Evolutionary conservation across 2,113 vertebrate species (phyloP).

Genomic region (Chaetops frenatus): DNA sequence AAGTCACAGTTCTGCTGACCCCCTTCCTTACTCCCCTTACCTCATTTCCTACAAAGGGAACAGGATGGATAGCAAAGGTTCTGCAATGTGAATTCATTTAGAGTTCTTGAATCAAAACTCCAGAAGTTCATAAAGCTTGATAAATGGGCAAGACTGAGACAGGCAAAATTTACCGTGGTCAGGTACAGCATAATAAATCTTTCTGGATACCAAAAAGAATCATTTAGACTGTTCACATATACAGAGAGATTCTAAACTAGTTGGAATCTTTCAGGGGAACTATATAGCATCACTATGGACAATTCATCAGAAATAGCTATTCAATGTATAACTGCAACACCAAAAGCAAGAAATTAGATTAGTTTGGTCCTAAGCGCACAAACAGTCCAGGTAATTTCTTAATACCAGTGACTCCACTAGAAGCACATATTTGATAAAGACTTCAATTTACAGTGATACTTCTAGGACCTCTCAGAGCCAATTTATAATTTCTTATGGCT

Average conservation of each 20-base stretch:
- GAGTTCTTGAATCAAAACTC: background rate
- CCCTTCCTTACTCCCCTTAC: background rate
- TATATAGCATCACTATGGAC: background rate
- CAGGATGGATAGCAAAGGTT: background rate
- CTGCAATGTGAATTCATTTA: background rate
- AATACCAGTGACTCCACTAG: background rate
- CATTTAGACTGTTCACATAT: background rate
- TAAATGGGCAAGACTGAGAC: background rate
- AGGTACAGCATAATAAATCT: background rate
- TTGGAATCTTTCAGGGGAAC: background rate
- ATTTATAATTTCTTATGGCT: background rate
- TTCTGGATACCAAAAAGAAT: background rate
- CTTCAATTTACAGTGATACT: background rate
- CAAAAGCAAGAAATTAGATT: background rate
- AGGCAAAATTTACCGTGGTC: background rate
- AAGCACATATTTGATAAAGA: background rate
- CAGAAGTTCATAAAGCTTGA: background rate
- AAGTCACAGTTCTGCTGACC: background rate
- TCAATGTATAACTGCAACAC: background rate
- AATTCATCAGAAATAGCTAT: background rate
- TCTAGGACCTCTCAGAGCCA: background rate
- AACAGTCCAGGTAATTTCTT: background rate
- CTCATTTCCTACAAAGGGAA: background rate
- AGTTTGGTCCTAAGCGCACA: background rate
- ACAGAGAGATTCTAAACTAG: background rate